Evolutionary conservation across 2,888 invertebrate genomes (phyloP), one percentile per base, ranked within the genome.

Genomic region (Meiosimyza platycephala): DNA sequence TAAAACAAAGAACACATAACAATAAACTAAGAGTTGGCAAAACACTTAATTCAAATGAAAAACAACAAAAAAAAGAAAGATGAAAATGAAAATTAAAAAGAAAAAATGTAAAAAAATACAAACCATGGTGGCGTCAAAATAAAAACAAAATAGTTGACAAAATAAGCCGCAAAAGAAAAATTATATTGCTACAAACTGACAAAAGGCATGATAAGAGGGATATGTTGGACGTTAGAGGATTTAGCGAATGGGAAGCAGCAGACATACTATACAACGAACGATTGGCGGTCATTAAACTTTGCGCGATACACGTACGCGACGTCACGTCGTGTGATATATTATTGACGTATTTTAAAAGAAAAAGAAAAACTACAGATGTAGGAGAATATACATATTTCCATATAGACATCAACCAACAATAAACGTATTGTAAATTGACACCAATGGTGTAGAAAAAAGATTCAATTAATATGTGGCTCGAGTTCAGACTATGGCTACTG

Each of bases 201-300:
- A 22, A 12, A 15, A 28, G 22, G 60, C 22, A 60, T 40, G 11
- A 22, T 60, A 7, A 60, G n/a, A 22, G 60, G 60, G 33, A 60
- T n/a, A n/a, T 33, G 33, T 28, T 15, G 60, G 40, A 57, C 57
- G 18, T 13, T 40, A 6, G 22, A 18, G 28, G 57, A 57, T 6
- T n/a, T 4, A 55, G 18, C 55, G 40, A 57, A 33, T 9, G 54
- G 18, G 3, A 15, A 18, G 15, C 48, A 59, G 16, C 22, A n/a
- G 57, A 64, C 59, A 73, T 48, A 57, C 50, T 52, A 73, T 48
- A 57, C 50, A 7, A 52, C 66, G 15, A 72, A 70, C 63, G 52
- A 71, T 72, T 71, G 64, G 15, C 71, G 72, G 74, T 72, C 72
- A 72, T 72, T 72, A 72, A 75, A 75, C 74, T 68, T 50, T 16